A percentile compares a stretch with the other conserved stretches of the same genome.
phyloP scores from a whole-genome alignment of 2,888 invertebrate genomes.

The Leptinotarsa peninsularis region DNA sequence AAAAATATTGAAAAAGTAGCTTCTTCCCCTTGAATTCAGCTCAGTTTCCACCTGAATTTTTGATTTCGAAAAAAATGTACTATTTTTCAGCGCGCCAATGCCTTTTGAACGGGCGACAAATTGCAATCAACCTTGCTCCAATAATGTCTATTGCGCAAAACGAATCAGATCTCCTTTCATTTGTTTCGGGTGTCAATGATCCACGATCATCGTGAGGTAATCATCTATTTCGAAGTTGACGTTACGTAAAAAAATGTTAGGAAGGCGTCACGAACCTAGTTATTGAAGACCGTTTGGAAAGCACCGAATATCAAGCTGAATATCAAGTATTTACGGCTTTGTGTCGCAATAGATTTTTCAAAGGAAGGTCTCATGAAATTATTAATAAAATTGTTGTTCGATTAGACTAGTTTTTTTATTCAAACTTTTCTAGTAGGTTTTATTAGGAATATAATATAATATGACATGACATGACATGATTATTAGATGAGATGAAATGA shows the following conservation, averaged over 20 bases:
- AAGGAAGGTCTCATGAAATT: neutral
- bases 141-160: neutral
- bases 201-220: neutral
- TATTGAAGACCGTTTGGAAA: neutral
- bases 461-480: too few species aligned
- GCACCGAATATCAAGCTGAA: too few species aligned
- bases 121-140: slow-evolving; percentile 13
- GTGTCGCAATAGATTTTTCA: neutral
- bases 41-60: too few species aligned
- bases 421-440: too few species aligned
- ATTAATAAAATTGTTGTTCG: neutral
- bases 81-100: slow-evolving; percentile 3
- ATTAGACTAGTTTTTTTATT: neutral
- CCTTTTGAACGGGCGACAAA: neutral
- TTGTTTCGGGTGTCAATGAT: slow-evolving; percentile 18
- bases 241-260: neutral
- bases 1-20: too few species aligned
- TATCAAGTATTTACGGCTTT: too few species aligned
- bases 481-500: too few species aligned
- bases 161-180: slow-evolving; percentile 13
- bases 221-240: neutral
- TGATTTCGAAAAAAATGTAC: neutral
- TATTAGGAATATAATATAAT: too few species aligned
- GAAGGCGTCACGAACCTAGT: neutral
- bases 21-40: too few species aligned